Evolutionary conservation across 2,888 invertebrate species (phyloP).

Genomic region (Phorcus lineatus): DNA sequence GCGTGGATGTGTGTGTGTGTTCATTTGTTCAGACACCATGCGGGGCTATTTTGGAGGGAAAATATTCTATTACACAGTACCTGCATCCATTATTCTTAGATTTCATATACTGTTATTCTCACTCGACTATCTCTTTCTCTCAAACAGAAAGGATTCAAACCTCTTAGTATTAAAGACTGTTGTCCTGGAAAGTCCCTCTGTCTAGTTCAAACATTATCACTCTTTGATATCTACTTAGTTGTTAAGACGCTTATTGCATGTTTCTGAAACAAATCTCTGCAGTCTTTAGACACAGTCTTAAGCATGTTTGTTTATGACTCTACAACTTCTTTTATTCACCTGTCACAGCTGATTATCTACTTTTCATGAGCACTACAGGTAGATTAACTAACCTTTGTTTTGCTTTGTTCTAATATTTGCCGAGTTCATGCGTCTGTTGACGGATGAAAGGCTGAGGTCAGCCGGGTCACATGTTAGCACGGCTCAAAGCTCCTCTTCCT

Average conservation of each 20-base stretch:
- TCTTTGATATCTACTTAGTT: slow-evolving; percentile 29
- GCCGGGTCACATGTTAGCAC: too few species aligned
- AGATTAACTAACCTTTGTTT: slow-evolving; percentile 30
- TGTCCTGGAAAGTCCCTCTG: neutral
- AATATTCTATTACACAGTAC: too few species aligned
- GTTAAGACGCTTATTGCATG: slow-evolving; percentile 13
- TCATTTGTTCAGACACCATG: too few species aligned
- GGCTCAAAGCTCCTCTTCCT: too few species aligned
- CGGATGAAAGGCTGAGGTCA: slow-evolving; percentile 5
- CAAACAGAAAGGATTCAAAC: too few species aligned
- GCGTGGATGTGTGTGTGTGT: too few species aligned
- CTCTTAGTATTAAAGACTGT: too few species aligned
- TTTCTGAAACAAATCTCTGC: neutral
- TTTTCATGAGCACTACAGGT: slow-evolving; percentile 23
- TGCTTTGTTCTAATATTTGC: slow-evolving; percentile 31
- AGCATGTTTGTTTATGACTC: slow-evolving; percentile 24
- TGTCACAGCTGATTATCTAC: slow-evolving; percentile 30
- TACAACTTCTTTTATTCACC: slow-evolving; percentile 23
- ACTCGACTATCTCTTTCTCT: too few species aligned
- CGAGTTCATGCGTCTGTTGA: slow-evolving; percentile 15
- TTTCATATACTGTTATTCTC: too few species aligned
- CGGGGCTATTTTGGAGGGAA: too few species aligned
- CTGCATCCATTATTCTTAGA: too few species aligned
- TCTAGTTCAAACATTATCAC: neutral
- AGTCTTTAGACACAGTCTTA: slow-evolving; percentile 21